Base-by-base conservation (phyloP, 2,797 vertebrate species). In the Anguilla pacifica region DNA sequence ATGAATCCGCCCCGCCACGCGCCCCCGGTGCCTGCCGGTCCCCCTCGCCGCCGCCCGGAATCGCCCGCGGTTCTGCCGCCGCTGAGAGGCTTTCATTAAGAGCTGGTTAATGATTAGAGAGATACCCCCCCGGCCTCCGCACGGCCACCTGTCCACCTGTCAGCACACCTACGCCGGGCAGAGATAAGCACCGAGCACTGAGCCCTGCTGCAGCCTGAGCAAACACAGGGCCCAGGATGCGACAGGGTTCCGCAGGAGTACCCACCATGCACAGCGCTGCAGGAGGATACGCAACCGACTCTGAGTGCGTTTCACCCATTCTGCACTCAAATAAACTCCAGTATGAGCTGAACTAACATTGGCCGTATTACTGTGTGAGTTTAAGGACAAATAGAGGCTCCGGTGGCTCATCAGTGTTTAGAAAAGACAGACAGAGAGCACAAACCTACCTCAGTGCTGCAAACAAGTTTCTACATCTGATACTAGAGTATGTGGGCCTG, bases 81-180 rank as follows among this genome's bases (percentile, higher is more conserved):
- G 13, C 55, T 22, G 49, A 57, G 35, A 46, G 55, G 31, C 83
- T 91, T 90, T 91, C 91, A 93, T 94, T 91, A 91, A 92, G 88
- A 85, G 72, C 84, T 85, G 90, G 90, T 93, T 92, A 91, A 92
- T 94, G 85, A 90, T 91, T 89, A 91, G 85, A 85, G 59, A 74
- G 67, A 85, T 83, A 83, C 31, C 31, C 82, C 46, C 77, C 70
- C 83, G 43, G 53, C 64, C 84, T 83, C 81, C 77, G 77, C 22
- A 79, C 46, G 86, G 85, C 6, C 84, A 43, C 49, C 88, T 88
- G 70, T 87, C 88, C 86, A 90, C 88, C 87, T 89, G 89, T 87
- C 77, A 74, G 64, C 84, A 83, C 86, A 83, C 87, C 86, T 90
- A 88, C 87, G 31, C 83, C 61, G 46, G 31, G 61, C 67, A 39